phyloP scores from a whole-genome alignment of 2,888 invertebrate species.

The Xanthorhoe designata region DNA sequence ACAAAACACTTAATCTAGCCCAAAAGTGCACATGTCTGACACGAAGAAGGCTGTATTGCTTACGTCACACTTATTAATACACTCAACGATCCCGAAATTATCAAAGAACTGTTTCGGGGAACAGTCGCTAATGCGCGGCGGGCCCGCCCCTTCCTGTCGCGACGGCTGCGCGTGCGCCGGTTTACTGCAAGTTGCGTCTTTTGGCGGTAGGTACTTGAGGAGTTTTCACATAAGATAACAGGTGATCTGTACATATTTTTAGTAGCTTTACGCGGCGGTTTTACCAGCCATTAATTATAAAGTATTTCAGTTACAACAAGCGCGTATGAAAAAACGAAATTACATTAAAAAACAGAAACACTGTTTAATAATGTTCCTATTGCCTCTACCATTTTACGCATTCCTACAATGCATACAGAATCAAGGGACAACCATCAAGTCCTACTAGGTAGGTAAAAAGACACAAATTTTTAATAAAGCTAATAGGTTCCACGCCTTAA shows the following conservation, averaged over 20 bases:
- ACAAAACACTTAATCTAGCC: background rate
- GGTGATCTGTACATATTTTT: background rate
- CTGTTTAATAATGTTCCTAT: too few species aligned
- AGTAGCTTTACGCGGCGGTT: too few species aligned
- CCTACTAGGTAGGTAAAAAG: too few species aligned
- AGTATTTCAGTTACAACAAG: too few species aligned
- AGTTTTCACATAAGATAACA: background rate
- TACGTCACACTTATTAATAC: slow-evolving; percentile 41
- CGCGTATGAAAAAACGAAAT: too few species aligned
- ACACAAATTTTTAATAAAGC: slow-evolving; percentile 16
- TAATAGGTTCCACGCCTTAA: slow-evolving; percentile 17
- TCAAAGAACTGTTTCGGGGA: slow-evolving; percentile 54
- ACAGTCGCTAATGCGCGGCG: slow-evolving; percentile 69
- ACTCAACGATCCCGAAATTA: slow-evolving; percentile 50
- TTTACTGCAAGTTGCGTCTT: slow-evolving; percentile 31
- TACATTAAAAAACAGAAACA: too few species aligned
- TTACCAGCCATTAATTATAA: too few species aligned
- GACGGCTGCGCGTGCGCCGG: slow-evolving; percentile 47
- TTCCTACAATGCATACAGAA: background rate
- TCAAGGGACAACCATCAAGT: background rate
- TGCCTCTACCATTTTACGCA: too few species aligned
- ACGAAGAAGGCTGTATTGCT: slow-evolving; percentile 27
- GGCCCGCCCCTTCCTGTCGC: slow-evolving; percentile 80
- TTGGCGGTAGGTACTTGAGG: background rate
- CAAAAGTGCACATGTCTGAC: background rate